A percentile compares a stretch with the other conserved stretches of the same genome.
Conservation (phyloP, 2,113 vertebrate species). For the Lasiurus borealis region DNA sequence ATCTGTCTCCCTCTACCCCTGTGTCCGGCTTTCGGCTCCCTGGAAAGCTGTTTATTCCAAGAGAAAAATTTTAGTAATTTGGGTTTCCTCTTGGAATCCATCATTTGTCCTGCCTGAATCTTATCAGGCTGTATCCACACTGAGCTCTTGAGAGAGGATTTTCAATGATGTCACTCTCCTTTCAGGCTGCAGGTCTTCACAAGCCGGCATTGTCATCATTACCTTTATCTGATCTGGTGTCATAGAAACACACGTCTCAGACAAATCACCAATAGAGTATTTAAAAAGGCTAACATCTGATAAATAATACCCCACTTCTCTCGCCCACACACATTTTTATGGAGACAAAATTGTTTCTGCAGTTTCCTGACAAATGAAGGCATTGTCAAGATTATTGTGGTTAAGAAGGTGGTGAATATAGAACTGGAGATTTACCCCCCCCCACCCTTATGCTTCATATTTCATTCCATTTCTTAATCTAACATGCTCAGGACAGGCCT, state of each 20-base stretch:
- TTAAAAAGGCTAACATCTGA: conserved; percentile 63
- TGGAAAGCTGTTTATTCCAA: neutral
- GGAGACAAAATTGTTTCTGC: conserved; percentile 42
- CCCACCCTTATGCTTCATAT: neutral
- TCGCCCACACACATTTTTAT: neutral
- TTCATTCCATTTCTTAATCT: neutral
- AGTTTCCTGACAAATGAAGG: conserved; percentile 49
- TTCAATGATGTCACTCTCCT: neutral
- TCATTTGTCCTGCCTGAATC: neutral
- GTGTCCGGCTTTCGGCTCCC: neutral
- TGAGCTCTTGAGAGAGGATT: conserved; percentile 13
- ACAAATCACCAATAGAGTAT: neutral
- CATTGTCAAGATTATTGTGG: neutral
- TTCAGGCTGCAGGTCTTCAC: neutral
- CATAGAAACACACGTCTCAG: conserved; percentile 6
- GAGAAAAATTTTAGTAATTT: neutral
- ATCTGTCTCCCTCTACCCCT: neutral
- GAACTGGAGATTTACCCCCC: neutral
- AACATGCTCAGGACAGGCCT: neutral
- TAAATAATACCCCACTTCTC: conserved; percentile 36
- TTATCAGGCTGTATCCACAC: conserved; percentile 35
- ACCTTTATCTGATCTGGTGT: conserved; percentile 41
- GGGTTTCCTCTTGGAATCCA: neutral
- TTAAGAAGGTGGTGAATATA: neutral
- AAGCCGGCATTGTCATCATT: neutral